These are phyloP conservation scores for Tenrec ecaudatus DNA, from an alignment of 2,113 vertebrate species.

Conservation along the genomic window DNA sequence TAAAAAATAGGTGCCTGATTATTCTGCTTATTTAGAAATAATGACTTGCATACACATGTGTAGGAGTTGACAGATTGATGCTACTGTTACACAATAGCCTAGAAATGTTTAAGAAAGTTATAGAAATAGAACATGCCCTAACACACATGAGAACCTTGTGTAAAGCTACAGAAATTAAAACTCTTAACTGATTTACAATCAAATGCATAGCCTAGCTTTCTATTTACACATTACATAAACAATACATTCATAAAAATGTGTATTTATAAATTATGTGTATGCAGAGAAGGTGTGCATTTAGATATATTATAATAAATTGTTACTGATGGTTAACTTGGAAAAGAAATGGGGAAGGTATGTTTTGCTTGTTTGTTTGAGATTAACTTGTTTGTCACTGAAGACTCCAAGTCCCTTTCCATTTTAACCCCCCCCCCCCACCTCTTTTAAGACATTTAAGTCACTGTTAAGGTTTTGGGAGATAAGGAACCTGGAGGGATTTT, in stretches of 20 bases:
- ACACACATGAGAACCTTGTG: neutral
- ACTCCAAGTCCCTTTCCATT: too few relatives aligned
- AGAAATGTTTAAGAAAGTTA: neutral
- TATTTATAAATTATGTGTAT: neutral
- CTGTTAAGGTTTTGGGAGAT: too few relatives aligned
- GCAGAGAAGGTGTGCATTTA: neutral
- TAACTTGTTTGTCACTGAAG: too few relatives aligned
- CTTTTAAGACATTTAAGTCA: too few relatives aligned
- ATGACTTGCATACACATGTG: neutral
- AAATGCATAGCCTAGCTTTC: too few relatives aligned
- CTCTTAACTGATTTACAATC: too few relatives aligned
- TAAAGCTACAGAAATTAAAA: neutral
- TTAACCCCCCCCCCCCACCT: too few relatives aligned
- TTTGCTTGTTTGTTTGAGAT: too few relatives aligned
- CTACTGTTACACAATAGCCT: conserved; percentile 14
- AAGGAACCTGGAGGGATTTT: too few relatives aligned
- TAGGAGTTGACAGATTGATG: neutral
- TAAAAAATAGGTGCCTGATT: neutral
- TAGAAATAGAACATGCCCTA: neutral
- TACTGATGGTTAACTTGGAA: neutral
- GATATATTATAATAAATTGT: neutral
- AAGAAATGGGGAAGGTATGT: neutral
- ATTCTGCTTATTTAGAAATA: neutral
- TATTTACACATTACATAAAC: neutral
- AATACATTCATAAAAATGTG: neutral